Base-by-base conservation (phyloP, 2,888 invertebrate species). In the Apodemia duryi region DNA sequence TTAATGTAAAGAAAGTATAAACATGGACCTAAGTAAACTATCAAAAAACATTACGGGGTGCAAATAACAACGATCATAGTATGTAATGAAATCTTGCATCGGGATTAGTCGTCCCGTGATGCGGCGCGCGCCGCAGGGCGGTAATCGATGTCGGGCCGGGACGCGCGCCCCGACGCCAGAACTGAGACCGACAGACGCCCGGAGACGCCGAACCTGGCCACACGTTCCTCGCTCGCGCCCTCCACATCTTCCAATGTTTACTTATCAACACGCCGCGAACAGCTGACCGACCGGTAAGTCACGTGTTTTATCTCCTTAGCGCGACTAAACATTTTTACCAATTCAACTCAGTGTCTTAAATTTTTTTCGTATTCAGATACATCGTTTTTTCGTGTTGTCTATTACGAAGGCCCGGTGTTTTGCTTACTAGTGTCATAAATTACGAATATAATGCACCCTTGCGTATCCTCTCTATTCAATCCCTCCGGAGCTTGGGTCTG, bases 271-370 rank as follows among this genome's bases (percentile, higher is more conserved):
- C 83, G 84, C 80, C 83, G 82, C 84, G 86, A 88, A 89, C 91
- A 91, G 91, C 91, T 91, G 91, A 89, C 87, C 82, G 85, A 80
- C 85, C 89, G 90, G 91, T 90, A 88, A 91, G 91, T 90, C 91
- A 90, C 91, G 90, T 90, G 90, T 77, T 80, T 76, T 74, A 73
- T 77, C 70, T 63, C 70, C 67, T 57, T 57, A 66, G 65, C 68
- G 64, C 76, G 75, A 75, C 75, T 75, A 73, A 73, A 74, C 46
- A 46, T 46, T 46, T 46, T 46, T 46, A 60, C 72, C 71, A 71
- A 68, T 68, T 66, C 71, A 68, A 74, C 67, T 67, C 68, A 63
- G 78, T 80, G 77, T 81, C 81, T 79, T 77, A 76, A 74, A 70
- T 69, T 73, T 77, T 81, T 82, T 80, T 46, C 81, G 82, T 81